Base-by-base conservation (phyloP, 2,113 vertebrate genomes). In the Corapipo altera region DNA sequence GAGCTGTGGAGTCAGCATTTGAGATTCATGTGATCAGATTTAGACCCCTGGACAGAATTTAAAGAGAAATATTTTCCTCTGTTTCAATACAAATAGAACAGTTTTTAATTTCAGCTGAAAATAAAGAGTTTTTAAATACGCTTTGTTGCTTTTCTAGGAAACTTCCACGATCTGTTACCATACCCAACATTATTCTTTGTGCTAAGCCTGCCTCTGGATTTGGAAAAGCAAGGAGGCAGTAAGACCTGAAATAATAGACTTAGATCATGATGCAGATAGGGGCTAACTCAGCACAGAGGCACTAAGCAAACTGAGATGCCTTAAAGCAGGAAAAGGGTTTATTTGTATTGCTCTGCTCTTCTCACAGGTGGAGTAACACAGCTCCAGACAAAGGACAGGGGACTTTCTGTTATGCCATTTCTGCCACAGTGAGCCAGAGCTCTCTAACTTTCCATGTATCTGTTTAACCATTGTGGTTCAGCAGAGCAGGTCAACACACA, bases 101-200 rank as follows among this genome's bases (percentile, higher is more conserved):
- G 15, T 4, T 35, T 64, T 72, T 48, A 2, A 44, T 64, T 87
- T 75, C 15, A 46, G 32, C 4, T 59, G 18, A 69, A 73, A 92
- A 33, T 8, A 39, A 49, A 62, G 12, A 6, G 0, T 1, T 37
- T 70, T 64, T 12, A 13, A 82, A 46, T 8, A 5, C 1, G 17
- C 5, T 87, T 55, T 55, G 24, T 51, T 58, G 4, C 35, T 84
- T 48, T 70, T 24, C 54, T 46, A n/a, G 12, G 7, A 93, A 71
- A 6, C 5, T 32, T 87, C 43, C 18, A 11, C 4, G 1, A 69
- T 43, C 51, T 59, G 2, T 59, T 41, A 12, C 9, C 20, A 20
- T 37, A 39, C 4, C 15, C 12, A 55, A 32, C 4, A 2, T 20
- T 54, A 21, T 22, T 49, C 41, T 33, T 49, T 35, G 21, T 43